These are phyloP conservation scores for Picus viridis DNA, from an alignment of 2,797 vertebrate species.

Conservation along the genomic window DNA sequence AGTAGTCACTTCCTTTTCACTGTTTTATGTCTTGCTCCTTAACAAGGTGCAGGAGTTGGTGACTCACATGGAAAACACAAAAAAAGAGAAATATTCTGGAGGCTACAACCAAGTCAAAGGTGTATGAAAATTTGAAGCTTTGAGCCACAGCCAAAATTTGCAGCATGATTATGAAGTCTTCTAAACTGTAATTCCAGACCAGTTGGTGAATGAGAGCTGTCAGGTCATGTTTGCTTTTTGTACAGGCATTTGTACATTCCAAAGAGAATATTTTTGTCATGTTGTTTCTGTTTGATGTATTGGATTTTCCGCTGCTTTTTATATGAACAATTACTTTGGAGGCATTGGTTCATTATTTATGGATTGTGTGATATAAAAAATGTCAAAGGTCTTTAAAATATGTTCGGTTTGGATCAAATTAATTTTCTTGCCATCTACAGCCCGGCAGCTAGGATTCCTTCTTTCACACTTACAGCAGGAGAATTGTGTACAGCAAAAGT, in stretches of 20 bases:
- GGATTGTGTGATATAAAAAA: not conserved
- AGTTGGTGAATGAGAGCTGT: not conserved
- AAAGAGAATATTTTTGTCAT: not conserved
- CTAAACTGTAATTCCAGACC: not conserved
- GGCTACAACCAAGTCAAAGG: constrained; percentile 79
- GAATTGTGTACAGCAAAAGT: not conserved
- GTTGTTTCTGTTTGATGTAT: not conserved
- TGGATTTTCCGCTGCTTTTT: not conserved
- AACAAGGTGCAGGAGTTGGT: constrained; percentile 70
- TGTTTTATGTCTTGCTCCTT: not conserved
- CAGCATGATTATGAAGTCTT: not conserved
- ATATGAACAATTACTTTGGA: not conserved
- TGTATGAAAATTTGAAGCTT: constrained; percentile 83
- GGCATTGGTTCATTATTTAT: not conserved
- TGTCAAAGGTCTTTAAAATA: not conserved
- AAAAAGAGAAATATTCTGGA: constrained; percentile 79
- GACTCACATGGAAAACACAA: constrained; percentile 80
- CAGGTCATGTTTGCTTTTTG: not conserved
- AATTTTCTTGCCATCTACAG: not conserved
- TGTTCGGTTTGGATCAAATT: not conserved
- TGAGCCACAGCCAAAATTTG: constrained; percentile 81
- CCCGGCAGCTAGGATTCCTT: not conserved
- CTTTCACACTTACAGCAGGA: not conserved
- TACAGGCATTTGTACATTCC: not conserved
- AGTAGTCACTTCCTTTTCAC: not conserved